These are phyloP conservation scores for Stenichneumon culpator DNA, from an alignment of 2,888 invertebrate species.

Conservation along the genomic window DNA sequence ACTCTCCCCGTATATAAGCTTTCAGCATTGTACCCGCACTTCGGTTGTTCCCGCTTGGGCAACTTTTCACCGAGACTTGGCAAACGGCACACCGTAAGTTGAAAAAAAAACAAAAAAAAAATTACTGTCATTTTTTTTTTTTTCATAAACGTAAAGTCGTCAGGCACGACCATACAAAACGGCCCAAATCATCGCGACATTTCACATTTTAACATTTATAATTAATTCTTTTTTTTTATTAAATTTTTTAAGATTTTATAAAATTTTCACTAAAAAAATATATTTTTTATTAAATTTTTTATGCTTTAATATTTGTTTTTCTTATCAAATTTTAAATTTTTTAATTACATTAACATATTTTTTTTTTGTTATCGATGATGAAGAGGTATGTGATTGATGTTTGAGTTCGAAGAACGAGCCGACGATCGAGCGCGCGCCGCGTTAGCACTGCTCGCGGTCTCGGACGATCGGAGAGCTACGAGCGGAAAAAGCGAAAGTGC, in stretches of 20 bases:
- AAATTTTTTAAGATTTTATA: too few species aligned
- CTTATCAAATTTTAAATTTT: neutral
- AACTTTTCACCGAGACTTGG: constrained; percentile 82
- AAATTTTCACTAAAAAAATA: too few species aligned
- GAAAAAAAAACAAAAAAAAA: too few species aligned
- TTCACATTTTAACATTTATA: neutral
- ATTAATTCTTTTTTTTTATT: too few species aligned
- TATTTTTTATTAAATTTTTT: too few species aligned
- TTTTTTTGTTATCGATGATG: neutral
- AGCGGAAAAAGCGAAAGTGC: constrained; percentile 31
- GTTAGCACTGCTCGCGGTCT: constrained; percentile 28
- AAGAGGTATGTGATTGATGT: neutral
- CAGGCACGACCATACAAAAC: neutral
- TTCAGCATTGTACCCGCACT: constrained; percentile 75
- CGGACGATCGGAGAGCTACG: constrained; percentile 5
- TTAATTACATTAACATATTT: neutral
- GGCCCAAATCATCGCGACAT: neutral
- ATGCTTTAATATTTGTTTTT: too few species aligned
- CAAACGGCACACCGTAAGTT: constrained; percentile 81
- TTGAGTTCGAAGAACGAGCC: constrained; percentile 13
- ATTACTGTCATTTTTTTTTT: neutral
- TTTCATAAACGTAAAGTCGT: constrained; percentile 9
- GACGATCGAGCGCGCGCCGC: constrained; percentile 23
- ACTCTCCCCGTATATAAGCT: constrained; percentile 81
- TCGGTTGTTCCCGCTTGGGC: constrained; percentile 84